Evolutionary conservation across 1,140 invertebrate species (phyloP).

Genomic region (Rhizoglyphus robini): DNA sequence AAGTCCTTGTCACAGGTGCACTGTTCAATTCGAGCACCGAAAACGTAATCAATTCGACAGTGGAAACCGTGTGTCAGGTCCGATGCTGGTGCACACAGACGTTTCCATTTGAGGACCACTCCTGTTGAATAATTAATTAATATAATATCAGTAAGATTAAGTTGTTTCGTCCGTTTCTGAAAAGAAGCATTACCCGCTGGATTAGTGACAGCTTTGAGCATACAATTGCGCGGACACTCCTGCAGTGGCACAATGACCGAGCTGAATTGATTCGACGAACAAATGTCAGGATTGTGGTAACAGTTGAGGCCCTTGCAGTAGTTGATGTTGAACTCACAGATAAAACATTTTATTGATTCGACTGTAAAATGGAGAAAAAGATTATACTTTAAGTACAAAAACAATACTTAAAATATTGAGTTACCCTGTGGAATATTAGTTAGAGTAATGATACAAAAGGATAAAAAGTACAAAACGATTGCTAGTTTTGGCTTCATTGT

Average conservation of each 20-base stretch:
- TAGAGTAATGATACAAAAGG: slow-evolving; percentile 1
- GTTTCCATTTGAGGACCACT: slow-evolving; percentile 17
- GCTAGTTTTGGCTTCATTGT: too few relatives aligned
- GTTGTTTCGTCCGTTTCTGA: not conserved
- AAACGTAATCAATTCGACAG: slow-evolving; percentile 17
- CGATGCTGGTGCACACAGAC: slow-evolving; percentile 11
- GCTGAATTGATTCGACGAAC: slow-evolving; percentile 19
- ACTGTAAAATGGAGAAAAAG: not conserved
- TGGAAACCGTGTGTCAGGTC: not conserved
- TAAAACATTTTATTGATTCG: slow-evolving; percentile 13
- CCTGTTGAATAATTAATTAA: not conserved
- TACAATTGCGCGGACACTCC: slow-evolving; percentile 22
- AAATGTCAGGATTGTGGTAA: slow-evolving; percentile 22
- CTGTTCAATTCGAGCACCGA: slow-evolving; percentile 20
- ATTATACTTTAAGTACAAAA: too few relatives aligned
- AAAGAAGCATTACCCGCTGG: too few relatives aligned
- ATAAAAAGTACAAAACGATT: too few relatives aligned
- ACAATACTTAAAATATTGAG: too few relatives aligned
- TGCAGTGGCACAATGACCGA: not conserved
- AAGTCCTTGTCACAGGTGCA: slow-evolving; percentile 20
- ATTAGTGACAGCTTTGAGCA: slow-evolving; percentile 23
- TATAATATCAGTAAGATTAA: not conserved
- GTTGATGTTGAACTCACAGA: slow-evolving; percentile 12
- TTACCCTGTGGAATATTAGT: too few relatives aligned
- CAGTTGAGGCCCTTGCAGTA: slow-evolving; percentile 17